A percentile compares a stretch with the other conserved stretches of the same genome.
phyloP scores from a whole-genome alignment of 2,888 invertebrate species.

The Tiphia femorata region DNA sequence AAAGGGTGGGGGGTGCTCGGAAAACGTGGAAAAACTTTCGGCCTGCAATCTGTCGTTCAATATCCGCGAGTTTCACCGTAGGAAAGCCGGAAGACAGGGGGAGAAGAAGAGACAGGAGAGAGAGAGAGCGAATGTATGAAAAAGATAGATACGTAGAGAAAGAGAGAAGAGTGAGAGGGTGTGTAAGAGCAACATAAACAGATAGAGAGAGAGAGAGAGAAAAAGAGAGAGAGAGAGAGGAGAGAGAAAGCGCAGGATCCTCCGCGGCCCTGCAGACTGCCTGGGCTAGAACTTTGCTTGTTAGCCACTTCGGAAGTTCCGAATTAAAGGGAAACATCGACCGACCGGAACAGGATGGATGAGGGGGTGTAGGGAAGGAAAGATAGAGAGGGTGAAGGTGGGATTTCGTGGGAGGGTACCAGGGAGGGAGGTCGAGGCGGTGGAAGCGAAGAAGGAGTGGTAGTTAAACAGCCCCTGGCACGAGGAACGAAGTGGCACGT shows the following conservation, averaged over 20 bases:
- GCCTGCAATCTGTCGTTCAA: constrained; percentile 11
- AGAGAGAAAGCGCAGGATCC: too few relatives aligned
- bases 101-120: neutral
- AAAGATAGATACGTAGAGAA: too few relatives aligned
- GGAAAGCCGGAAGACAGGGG: neutral
- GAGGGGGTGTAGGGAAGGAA: too few relatives aligned
- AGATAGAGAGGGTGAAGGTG: too few relatives aligned
- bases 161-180: too few relatives aligned
- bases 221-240: too few relatives aligned
- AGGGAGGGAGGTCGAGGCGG: neutral
- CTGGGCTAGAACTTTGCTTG: constrained; percentile 6
- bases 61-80: constrained; percentile 1
- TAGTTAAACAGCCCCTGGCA: neutral
- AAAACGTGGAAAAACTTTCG: too few relatives aligned
- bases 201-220: too few relatives aligned
- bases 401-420: too few relatives aligned
- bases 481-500: neutral
- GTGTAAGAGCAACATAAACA: too few relatives aligned
- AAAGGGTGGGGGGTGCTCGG: too few relatives aligned
- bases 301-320: constrained; percentile 8
- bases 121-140: too few relatives aligned
- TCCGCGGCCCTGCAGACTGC: neutral
- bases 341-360: neutral
- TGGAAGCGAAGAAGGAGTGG: neutral
- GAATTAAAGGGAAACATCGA: constrained; percentile 8